Conservation (phyloP, 2,113 vertebrate species). For the Nerophis lumbriciformis region DNA sequence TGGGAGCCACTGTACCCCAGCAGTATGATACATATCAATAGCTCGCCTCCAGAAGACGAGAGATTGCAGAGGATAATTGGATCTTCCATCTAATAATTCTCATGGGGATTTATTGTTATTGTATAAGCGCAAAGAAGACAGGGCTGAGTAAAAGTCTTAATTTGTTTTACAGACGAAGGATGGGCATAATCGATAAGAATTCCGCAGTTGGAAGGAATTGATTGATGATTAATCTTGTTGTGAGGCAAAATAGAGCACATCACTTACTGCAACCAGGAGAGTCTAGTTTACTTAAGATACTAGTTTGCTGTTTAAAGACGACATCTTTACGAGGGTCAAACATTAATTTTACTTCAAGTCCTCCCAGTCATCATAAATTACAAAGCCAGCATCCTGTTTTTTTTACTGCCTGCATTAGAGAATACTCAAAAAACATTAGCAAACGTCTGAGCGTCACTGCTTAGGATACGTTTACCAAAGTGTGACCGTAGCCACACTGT, state of each 20-base stretch:
- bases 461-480: constrained; percentile 32
- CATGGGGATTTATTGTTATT: neutral
- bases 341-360: neutral
- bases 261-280: no score
- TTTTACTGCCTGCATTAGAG: constrained; percentile 10
- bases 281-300: no score
- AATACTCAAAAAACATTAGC: constrained; percentile 16
- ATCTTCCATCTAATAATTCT: constrained; percentile 1
- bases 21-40: neutral
- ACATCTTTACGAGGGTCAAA: no score
- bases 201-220: no score
- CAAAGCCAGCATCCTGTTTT: constrained; percentile 16
- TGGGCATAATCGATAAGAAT: no score
- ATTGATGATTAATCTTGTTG: no score
- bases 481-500: constrained; percentile 41
- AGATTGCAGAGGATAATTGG: neutral
- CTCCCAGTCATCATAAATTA: neutral
- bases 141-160: neutral
- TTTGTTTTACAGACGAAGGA: neutral
- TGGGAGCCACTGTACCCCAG: constrained; percentile 48
- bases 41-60: neutral
- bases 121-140: neutral
- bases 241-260: no score
- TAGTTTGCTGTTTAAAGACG: no score
- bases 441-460: constrained; percentile 35